phyloP scores from a whole-genome alignment of 2,888 invertebrate genomes.

The Melitaea athalia region DNA sequence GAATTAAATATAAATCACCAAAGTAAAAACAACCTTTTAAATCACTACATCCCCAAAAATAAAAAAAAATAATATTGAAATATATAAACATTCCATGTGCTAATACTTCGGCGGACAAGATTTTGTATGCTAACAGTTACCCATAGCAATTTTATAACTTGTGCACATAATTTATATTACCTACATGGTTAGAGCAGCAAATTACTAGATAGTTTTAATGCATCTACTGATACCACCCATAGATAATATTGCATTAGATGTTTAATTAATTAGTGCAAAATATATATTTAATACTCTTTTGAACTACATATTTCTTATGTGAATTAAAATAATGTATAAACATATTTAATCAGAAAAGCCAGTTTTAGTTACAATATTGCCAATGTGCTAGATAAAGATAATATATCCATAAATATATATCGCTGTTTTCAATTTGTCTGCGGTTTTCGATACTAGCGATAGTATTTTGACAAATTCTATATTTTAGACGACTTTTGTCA shows the following conservation, averaged over 20 bases:
- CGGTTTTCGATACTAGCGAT: background rate
- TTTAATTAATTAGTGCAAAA: no score
- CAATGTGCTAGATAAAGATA: background rate
- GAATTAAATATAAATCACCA: background rate
- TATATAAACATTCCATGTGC: background rate
- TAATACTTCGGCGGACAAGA: background rate
- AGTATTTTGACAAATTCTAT: no score
- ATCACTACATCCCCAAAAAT: constrained; percentile 1
- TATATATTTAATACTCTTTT: no score
- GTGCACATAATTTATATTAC: background rate
- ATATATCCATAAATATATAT: background rate
- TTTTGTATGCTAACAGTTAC: background rate
- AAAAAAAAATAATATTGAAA: background rate
- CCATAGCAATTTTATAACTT: background rate
- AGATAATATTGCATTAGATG: no score
- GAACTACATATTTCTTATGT: no score
- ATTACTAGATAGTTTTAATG: background rate
- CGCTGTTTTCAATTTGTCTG: background rate
- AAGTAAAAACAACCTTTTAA: background rate
- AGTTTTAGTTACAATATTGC: background rate
- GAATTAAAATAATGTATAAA: no score
- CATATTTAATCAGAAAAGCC: no score
- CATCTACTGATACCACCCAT: background rate
- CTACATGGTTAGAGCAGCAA: background rate
- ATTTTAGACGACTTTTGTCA: no score